Base-by-base conservation (phyloP, 2,888 invertebrate species). In the Panorpa germanica region DNA sequence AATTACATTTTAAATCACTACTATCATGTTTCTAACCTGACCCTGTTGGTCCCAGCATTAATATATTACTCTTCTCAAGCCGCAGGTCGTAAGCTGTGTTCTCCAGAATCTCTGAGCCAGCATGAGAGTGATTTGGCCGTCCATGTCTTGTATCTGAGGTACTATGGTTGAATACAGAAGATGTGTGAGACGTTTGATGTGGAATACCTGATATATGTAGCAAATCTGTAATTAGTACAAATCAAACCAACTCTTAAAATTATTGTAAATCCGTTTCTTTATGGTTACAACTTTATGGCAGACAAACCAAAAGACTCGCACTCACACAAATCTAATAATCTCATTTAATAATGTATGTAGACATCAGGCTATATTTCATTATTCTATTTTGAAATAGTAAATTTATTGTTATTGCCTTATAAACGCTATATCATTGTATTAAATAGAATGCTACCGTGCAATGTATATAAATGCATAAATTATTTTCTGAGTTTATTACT, bases 11-110 rank as follows among this genome's bases (percentile, higher is more conserved):
- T 35, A 39, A 38, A 37, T 37, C 34, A 33, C 32, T 34, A 34
- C 27, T 30, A 32, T 17, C 20, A 35, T 22, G 20, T 28, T 20
- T 43, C 51, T 72, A 63, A 57, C 91, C 96, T 45, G 88, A 88
- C 30, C 96, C 96, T 2, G 96, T 96, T 11, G 96, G 96, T 6
- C 98, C 96, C 29, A 96, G 59, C 46, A 98, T 67, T 14, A 98
- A 63, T 31, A 98, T 93, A 51, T 98, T 98, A 50, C 90, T 81
- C 59, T 96, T 96, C 50, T 96, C 96, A 35, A 96, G 57, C 40
- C 80, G 67, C 24, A 91, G 59, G 43, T 85, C 85, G 51, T 82
- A 78, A 29, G 72, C 68, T 36, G 75, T 72, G 27, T 76, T 63
- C 42, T 90, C 88, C 15, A 90, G 56, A 34, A 88, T 68, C 41